Percentiles rank a stretch among this genome's conserved stretches.
phyloP scores from a whole-genome alignment of 37 sponge, comb jelly and placozoan genomes.

The Aphrocallistes beatrix region DNA sequence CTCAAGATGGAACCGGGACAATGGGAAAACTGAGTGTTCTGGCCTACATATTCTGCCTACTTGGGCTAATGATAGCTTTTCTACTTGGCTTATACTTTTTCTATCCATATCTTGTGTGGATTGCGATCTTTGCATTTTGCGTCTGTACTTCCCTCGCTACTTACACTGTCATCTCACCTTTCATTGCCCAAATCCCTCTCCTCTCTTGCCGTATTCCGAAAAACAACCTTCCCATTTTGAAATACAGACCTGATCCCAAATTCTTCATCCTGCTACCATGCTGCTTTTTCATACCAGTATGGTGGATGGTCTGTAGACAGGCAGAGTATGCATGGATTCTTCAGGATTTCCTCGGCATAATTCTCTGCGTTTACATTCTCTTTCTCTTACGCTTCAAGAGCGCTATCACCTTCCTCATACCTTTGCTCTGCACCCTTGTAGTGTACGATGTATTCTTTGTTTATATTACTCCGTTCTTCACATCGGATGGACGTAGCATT shows the following conservation, averaged over 20 bases:
- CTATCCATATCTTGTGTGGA: constrained; percentile 60
- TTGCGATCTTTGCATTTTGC: constrained; percentile 54
- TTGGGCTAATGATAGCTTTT: constrained; percentile 35
- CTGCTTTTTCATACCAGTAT: constrained; percentile 35
- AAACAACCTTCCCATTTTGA: constrained; percentile 37
- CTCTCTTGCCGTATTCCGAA: constrained; percentile 31
- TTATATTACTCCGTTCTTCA: constrained; percentile 76
- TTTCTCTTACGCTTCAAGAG: not conserved
- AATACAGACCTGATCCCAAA: constrained; percentile 48
- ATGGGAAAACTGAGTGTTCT: not conserved
- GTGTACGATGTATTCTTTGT: constrained; percentile 86
- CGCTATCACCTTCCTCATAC: not conserved
- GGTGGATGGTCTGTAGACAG: constrained; percentile 66
- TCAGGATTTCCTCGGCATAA: not conserved
- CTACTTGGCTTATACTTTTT: constrained; percentile 69
- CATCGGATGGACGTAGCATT: constrained; percentile 33
- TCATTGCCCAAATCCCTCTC: constrained; percentile 45
- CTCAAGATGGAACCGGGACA: not conserved
- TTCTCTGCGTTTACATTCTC: not conserved
- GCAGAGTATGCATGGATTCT: constrained; percentile 33
- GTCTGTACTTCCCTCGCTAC: constrained; percentile 30
- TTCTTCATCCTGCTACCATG: constrained; percentile 42
- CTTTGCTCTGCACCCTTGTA: constrained; percentile 30
- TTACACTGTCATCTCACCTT: constrained; percentile 51
- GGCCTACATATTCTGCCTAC: constrained; percentile 21